Evolutionary conservation across 2,113 vertebrate species (phyloP).

Genomic region (Phaethornis superciliosus): DNA sequence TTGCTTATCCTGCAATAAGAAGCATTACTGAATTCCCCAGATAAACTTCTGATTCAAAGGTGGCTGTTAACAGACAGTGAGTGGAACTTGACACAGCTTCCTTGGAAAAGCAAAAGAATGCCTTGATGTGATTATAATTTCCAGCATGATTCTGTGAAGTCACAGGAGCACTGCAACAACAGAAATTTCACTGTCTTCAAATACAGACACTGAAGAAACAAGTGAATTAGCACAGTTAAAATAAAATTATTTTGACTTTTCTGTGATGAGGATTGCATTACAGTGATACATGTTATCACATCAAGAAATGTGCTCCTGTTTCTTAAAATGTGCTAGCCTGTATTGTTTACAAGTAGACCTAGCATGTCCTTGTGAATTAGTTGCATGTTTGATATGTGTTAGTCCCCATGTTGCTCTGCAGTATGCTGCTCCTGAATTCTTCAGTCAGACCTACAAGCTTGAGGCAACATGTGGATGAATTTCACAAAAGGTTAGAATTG

Average conservation of each 20-base stretch:
- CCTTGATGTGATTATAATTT: neutral
- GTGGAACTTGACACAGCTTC: neutral
- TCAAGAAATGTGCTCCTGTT: neutral
- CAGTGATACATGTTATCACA: neutral
- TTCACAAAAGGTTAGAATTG: neutral
- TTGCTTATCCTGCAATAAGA: neutral
- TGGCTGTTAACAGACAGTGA: neutral
- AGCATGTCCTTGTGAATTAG: neutral
- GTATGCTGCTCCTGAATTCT: neutral
- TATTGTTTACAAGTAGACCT: neutral
- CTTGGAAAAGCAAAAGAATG: neutral
- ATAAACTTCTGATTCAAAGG: neutral
- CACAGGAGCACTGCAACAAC: neutral
- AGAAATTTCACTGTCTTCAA: neutral
- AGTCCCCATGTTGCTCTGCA: neutral
- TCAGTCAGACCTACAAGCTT: neutral
- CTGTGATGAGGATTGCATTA: neutral
- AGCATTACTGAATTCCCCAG: neutral
- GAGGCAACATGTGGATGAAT: neutral
- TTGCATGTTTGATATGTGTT: neutral
- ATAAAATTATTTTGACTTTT: neutral
- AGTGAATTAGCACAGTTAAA: neutral
- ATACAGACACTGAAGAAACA: neutral
- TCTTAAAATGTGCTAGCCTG: neutral
- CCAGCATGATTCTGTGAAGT: neutral